Evolutionary conservation across 2,888 invertebrate genomes (phyloP).

Genomic region (Tetropium fuscum): DNA sequence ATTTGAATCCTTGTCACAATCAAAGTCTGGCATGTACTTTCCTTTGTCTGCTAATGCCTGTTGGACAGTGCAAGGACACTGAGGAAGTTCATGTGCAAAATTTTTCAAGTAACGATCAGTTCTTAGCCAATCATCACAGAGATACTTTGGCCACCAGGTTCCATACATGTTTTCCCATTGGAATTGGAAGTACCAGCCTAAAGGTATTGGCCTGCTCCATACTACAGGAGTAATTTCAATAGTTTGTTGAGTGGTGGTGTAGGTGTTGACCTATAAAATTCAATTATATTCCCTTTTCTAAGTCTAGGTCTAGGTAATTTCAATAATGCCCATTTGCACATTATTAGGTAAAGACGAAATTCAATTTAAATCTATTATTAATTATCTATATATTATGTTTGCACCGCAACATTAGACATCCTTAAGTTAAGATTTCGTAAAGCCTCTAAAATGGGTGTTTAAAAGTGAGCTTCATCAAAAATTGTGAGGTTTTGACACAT

Average conservation of each 20-base stretch:
- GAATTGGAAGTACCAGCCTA: conserved; percentile 92
- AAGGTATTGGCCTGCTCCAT: conserved; percentile 93
- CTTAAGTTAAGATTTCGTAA: no score
- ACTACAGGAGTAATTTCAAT: conserved; percentile 68
- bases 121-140: conserved; percentile 93
- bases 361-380: no score
- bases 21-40: conserved; percentile 88
- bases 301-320: no score
- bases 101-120: conserved; percentile 85
- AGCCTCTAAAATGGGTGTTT: no score
- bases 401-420: no score
- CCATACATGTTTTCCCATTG: conserved; percentile 91
- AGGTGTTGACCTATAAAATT: conserved; percentile 37
- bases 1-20: conserved; percentile 93
- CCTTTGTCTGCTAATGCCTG: conserved; percentile 95
- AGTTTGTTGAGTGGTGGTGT: conserved; percentile 29
- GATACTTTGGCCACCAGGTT: conserved; percentile 80
- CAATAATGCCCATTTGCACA: no score
- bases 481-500: no score
- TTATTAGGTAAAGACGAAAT: no score
- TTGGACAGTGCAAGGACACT: conserved; percentile 92
- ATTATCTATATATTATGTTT: no score
- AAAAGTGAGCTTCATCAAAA: no score
- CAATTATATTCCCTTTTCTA: neutral
- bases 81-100: conserved; percentile 84